These are phyloP conservation scores for Anisognathus igniventris DNA, from an alignment of 2,797 vertebrate species.

Conservation along the genomic window DNA sequence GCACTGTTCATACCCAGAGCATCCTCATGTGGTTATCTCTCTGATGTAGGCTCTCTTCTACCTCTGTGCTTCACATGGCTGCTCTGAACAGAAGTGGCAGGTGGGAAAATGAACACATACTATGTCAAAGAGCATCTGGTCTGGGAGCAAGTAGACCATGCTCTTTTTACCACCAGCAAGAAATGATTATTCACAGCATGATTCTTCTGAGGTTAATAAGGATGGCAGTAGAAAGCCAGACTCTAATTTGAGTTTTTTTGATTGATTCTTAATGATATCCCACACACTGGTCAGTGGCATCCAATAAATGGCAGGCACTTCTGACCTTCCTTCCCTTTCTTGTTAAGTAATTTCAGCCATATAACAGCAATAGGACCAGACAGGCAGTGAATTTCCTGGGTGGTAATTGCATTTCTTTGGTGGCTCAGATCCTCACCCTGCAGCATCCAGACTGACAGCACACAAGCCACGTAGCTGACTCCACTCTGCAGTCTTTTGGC, in stretches of 20 bases:
- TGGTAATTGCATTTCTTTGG: conserved; percentile 27
- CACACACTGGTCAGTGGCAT: background rate
- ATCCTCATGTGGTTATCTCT: background rate
- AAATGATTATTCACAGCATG: conserved; percentile 28
- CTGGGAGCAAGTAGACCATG: background rate
- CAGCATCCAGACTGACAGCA: background rate
- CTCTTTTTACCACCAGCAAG: conserved; percentile 23
- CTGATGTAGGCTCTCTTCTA: background rate
- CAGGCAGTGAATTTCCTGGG: conserved; percentile 30
- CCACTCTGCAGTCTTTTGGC: background rate
- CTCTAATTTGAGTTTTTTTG: conserved; percentile 13
- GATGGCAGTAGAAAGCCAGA: background rate
- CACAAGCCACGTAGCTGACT: background rate
- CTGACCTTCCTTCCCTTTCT: conserved; percentile 35
- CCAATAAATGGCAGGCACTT: background rate
- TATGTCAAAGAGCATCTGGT: conserved; percentile 18
- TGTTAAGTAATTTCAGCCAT: conserved; percentile 18
- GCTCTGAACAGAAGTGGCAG: conserved; percentile 36
- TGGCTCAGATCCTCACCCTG: background rate
- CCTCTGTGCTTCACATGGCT: background rate
- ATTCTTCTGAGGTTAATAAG: conserved; percentile 40
- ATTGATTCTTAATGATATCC: conserved; percentile 34
- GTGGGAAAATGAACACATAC: conserved; percentile 11
- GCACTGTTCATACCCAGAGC: background rate
- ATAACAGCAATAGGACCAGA: background rate